Evolutionary conservation across 2,888 invertebrate species (phyloP), one percentile per base, ranked within the genome.

Genomic region (Patella caerulea): DNA sequence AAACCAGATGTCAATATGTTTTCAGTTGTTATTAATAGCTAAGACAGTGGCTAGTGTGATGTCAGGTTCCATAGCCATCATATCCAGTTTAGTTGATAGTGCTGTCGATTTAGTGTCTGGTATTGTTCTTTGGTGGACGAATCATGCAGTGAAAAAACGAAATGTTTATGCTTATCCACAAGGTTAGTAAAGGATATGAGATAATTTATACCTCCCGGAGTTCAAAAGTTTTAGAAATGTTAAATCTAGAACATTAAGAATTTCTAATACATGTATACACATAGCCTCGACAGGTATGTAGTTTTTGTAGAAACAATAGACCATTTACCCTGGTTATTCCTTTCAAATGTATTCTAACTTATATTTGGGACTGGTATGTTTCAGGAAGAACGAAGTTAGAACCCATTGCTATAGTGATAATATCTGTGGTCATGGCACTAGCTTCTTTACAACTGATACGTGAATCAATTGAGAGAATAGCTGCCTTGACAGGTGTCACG

Each of bases 41-140:
- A 93, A 93, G 83, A 81, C 86, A 12, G 87, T 91, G 15, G 93
- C 93, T 9, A 91, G 92, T 2, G 89, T 86, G 3, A 71, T 93
- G 75, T 92, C 93, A 14, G 92, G 92, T 4, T 93, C 93, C 7
- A 88, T 93, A 55, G 90, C 92, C 5, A 91, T 93, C 79, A 91
- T 93, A 74, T 92, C 92, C 15, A 92, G 92, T 71, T 86, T 93
- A 74, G 91, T 93, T 19, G 93, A 93, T 86, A 92, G 92, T 73
- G 84, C 88, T 15, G 92, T 93, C 7, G 93, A 93, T 83, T 88
- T 93, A 45, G 86, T 92, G 7, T 91, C 92, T 24, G 91, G 92
- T 11, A 76, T 90, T 19, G 88, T 93, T 52, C 90, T 92, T 71
- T 92, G 91, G 88, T 83, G 90, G 78, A 91, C 91, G 15, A 29